Evolutionary conservation across 2,888 invertebrate species (phyloP).

Genomic region (Subacronicta megacephala): DNA sequence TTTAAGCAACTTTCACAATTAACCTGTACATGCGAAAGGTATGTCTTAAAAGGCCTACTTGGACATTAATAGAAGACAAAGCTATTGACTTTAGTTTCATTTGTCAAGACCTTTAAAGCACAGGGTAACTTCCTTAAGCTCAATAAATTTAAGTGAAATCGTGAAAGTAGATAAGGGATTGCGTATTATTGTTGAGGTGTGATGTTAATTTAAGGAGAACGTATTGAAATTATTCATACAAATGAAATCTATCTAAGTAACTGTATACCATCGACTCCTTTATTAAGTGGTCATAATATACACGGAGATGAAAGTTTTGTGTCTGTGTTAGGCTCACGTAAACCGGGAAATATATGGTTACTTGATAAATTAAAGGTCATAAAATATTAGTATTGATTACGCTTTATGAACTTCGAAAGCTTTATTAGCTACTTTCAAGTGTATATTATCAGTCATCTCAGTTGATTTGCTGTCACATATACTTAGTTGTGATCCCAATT

Average conservation of each 20-base stretch:
- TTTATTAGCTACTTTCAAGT: no score
- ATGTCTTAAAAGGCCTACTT: constrained; percentile 43
- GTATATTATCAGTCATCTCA: no score
- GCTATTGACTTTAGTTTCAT: constrained; percentile 30
- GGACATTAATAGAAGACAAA: constrained; percentile 41
- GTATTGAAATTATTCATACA: constrained; percentile 39
- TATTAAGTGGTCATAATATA: constrained; percentile 22
- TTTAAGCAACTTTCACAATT: constrained; percentile 86
- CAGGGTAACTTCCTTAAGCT: constrained; percentile 20
- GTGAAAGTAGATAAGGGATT: constrained; percentile 27
- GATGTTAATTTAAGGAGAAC: constrained; percentile 22
- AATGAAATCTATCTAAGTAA: constrained; percentile 41
- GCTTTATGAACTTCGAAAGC: no score
- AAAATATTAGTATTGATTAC: no score
- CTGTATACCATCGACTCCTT: constrained; percentile 26
- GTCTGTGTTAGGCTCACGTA: constrained; percentile 10
- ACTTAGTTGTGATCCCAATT: no score
- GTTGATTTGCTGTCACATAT: no score
- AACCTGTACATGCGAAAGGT: constrained; percentile 72
- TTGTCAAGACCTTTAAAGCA: constrained; percentile 27
- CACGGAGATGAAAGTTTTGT: constrained; percentile 25
- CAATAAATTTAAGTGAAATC: constrained; percentile 42
- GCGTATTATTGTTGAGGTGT: constrained; percentile 30
- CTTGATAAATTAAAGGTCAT: no score
- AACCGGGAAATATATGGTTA: neutral